Evolutionary conservation across 2,113 vertebrate genomes (phyloP), one percentile per base, ranked within the genome.

Genomic region (Porphyrio hochstetteri): DNA sequence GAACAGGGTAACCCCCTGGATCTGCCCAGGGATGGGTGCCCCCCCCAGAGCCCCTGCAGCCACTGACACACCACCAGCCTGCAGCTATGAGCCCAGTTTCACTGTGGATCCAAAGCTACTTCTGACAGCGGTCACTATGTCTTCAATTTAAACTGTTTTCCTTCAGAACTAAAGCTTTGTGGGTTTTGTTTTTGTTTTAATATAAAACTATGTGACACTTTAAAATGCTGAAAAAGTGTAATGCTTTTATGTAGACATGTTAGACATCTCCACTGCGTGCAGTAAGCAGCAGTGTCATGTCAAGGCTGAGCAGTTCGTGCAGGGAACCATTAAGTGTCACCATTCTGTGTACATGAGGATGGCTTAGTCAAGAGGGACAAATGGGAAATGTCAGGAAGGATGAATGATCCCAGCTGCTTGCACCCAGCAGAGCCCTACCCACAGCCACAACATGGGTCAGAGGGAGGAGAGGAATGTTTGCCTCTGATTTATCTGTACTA

Each of bases 331-430:
- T 65, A 91, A 77, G 78, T 67, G 57, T n/a, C 70, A 90, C 31
- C 29, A 38, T 89, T 95, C 82, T 38, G 3, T 44, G 27, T 75
- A 60, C 1, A 1, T 48, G 69, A 0, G 2, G 44, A 72, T 82
- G 68, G 42, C n/a, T 91, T 65, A 84, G 61, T 91, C 35, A 33
- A 84, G 77, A 90, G 61, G 84, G 57, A 69, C 52, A 92, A 92
- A 94, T 31, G 71, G 50, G n/a, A 96, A 67, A 74, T 89, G 80
- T 95, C 93, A 89, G 59, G 52, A 78, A 61, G 35, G 40, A 88
- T 86, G 82, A 92, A 36, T 57, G 77, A 86, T 86, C 48, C 0
- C 1, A 25, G 64, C 75, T 92, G 80, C 77, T 88, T 74, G 61
- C 65, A 83, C 23, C 31, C 70, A 57, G 55, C 91, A 82, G 67